A percentile compares a stretch with the other conserved stretches of the same genome.
Evolutionary conservation across 1,140 invertebrate genomes (phyloP).

Genomic region (Halyomorpha halys): DNA sequence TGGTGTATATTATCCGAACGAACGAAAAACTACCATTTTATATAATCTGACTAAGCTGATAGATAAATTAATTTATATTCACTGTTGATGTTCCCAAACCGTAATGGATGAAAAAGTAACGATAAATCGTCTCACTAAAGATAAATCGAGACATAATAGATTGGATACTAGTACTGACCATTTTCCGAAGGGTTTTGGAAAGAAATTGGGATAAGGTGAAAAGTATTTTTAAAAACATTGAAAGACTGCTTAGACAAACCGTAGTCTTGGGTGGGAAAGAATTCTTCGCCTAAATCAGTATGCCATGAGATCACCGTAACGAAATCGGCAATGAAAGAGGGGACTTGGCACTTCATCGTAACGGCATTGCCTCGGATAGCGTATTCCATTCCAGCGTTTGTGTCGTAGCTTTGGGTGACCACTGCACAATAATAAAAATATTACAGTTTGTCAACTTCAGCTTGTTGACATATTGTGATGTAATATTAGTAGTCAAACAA

Average conservation of each 20-base stretch:
- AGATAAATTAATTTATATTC: too few relatives aligned
- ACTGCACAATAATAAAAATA: conserved; percentile 45
- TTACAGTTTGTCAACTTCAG: too few relatives aligned
- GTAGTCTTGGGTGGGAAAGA: conserved; percentile 7
- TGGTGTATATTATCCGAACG: too few relatives aligned
- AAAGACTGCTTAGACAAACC: background rate
- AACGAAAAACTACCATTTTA: too few relatives aligned
- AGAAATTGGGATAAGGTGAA: background rate
- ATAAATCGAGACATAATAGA: background rate
- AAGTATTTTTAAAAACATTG: background rate
- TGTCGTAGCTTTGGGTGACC: conserved; percentile 75
- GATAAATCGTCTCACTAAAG: too few relatives aligned
- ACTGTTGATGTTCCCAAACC: conserved; percentile 36
- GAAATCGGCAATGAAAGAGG: conserved; percentile 85
- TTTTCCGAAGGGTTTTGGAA: background rate
- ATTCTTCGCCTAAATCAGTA: conserved; percentile 53
- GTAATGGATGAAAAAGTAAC: too few relatives aligned
- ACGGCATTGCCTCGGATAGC: conserved; percentile 83
- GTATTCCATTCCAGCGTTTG: conserved; percentile 82
- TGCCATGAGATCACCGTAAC: conserved; percentile 81
- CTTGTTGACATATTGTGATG: too few relatives aligned
- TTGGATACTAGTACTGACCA: too few relatives aligned
- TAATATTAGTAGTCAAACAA: too few relatives aligned
- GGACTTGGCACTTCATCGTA: conserved; percentile 82
- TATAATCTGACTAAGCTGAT: too few relatives aligned